phyloP scores from a whole-genome alignment of 2,113 vertebrate genomes.

The Crotalus tigris region DNA sequence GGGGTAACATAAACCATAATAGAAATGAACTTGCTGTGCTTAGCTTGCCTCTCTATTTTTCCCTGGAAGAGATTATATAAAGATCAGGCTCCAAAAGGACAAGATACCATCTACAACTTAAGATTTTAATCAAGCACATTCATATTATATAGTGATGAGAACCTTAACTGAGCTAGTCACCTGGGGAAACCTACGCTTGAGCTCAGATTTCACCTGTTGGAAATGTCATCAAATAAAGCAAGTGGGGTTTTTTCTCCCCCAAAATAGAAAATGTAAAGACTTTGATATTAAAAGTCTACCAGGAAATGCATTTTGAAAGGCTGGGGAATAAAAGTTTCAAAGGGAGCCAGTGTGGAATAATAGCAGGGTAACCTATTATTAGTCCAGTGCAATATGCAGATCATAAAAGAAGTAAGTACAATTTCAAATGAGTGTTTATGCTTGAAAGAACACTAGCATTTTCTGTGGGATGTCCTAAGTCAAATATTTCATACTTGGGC shows the following conservation, averaged over 20 bases:
- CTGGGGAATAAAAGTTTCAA: not conserved
- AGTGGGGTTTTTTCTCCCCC: not conserved
- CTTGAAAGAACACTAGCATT: not conserved
- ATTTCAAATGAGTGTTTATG: not conserved
- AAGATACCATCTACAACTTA: conserved; percentile 24
- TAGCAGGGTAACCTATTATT: not conserved
- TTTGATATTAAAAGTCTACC: not conserved
- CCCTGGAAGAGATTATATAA: conserved; percentile 51
- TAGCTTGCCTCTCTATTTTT: conserved; percentile 40
- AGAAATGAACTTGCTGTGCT: conserved; percentile 44
- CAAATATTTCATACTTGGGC: not conserved
- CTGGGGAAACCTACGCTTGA: conserved; percentile 11
- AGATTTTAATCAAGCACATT: conserved; percentile 44
- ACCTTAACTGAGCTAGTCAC: conserved; percentile 23
- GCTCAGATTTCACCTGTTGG: conserved; percentile 31
- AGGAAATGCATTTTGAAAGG: not conserved
- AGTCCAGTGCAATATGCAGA: not conserved
- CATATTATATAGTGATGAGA: conserved; percentile 18
- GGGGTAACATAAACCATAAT: conserved; percentile 44
- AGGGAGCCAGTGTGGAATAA: not conserved
- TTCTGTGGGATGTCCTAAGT: not conserved
- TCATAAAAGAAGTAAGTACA: not conserved
- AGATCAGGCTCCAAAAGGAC: conserved; percentile 37
- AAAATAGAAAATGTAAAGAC: not conserved
- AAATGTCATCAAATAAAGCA: conserved; percentile 25